Evolutionary conservation across 2,113 vertebrate genomes (phyloP), one percentile per base, ranked within the genome.

Genomic region (Chloebia gouldiae): DNA sequence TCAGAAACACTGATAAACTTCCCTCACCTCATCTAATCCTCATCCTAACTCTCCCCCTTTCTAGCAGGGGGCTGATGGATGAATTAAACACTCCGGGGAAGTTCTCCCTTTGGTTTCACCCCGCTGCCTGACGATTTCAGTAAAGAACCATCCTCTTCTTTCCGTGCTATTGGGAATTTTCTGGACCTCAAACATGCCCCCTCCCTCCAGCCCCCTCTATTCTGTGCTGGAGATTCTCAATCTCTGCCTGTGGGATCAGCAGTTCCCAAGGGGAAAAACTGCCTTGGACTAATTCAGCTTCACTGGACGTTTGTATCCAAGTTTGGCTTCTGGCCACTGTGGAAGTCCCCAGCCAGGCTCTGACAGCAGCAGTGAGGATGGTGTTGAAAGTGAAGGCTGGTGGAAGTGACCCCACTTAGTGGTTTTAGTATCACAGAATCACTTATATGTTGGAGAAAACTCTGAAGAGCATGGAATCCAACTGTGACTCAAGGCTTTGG

Each of bases 181-280:
- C 44, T 5, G 40, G 19, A 45, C 10, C 11, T 63, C 50, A 33
- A 24, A 61, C 1, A 4, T 61, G 28, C 3, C 13, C 40, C 11
- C 4, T 81, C 53, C 54, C 49, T 87, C 22, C 37, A 76, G 40
- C 9, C 11, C 42, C 7, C 50, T 39, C 39, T 49, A 6, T 39
- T 72, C 27, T 15, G 9, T 0, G 0, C 12, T n/a, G 42, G 20
- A 49, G 40, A 56, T 47, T 44, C 45, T 73, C 2, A 1, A 22
- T 19, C 37, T 83, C 45, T 93, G 71, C n/a, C 45, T 53, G 14
- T 18, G 40, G 35, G 16, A 91, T 3, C 2, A 2, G 68, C 76
- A 88, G 68, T 17, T 90, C 59, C 63, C 0, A 0, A 69, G 31
- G 17, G 65, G 54, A 63, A 71, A 33, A 57, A 44, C 7, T 64